Evolutionary conservation across 2,888 invertebrate genomes (phyloP).

Genomic region (Spilosoma lubricipeda): DNA sequence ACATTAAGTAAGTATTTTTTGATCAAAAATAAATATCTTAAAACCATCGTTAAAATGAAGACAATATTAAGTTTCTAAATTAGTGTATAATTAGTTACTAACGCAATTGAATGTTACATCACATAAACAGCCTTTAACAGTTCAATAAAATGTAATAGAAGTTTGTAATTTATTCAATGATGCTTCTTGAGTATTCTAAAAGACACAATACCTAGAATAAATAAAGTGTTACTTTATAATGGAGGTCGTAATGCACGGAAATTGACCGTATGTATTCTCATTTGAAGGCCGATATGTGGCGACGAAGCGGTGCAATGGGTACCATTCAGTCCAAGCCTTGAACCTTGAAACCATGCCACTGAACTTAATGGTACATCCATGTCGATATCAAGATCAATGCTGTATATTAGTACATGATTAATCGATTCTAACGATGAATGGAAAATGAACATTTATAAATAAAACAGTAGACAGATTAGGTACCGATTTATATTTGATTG

Average conservation of each 20-base stretch:
- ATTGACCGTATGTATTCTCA: conserved; percentile 73
- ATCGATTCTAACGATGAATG: background rate
- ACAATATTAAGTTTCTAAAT: conserved; percentile 11
- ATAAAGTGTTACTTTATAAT: conserved; percentile 59
- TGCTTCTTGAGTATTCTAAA: conserved; percentile 29
- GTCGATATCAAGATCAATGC: conserved; percentile 69
- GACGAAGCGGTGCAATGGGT: conserved; percentile 69
- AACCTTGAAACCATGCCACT: conserved; percentile 58
- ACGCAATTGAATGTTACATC: conserved; percentile 30
- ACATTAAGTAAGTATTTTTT: too few relatives aligned
- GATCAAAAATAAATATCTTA: too few relatives aligned
- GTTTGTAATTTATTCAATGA: conserved; percentile 39
- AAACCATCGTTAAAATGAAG: too few relatives aligned
- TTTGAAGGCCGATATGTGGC: conserved; percentile 75
- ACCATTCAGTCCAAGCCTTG: conserved; percentile 66
- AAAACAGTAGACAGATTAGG: background rate
- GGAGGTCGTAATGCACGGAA: conserved; percentile 75
- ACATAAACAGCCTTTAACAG: too few relatives aligned
- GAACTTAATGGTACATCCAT: conserved; percentile 55
- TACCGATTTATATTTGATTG: background rate
- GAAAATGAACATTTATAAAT: background rate
- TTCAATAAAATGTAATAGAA: conserved; percentile 27
- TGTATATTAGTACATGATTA: conserved; percentile 29
- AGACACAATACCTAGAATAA: conserved; percentile 48
- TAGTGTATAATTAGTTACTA: conserved; percentile 33